Base-by-base conservation (phyloP, 2,113 vertebrate species). In the Ammodytes dubius region DNA sequence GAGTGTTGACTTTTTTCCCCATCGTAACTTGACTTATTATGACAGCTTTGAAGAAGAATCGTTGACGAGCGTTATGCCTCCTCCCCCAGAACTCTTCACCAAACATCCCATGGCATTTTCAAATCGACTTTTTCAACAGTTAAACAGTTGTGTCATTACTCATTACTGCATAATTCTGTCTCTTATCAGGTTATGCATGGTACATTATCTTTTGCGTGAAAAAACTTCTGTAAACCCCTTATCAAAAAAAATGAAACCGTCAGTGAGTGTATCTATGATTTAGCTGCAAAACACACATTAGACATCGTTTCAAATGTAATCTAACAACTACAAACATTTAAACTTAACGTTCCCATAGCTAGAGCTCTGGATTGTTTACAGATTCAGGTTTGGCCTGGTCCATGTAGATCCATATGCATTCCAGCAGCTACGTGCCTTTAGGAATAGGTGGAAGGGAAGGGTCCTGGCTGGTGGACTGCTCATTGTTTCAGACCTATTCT, bases 371-470 rank as follows among this genome's bases (percentile, higher is more conserved):
- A 19, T 63, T 61, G 47, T 80, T 57, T 50, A 57, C 77, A 58
- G 49, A 72, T 54, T 57, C 27, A 42, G 27, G 12, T 57, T 3
- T 52, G 57, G 17, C 13, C 59, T 70, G n/a, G 56, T 77, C n/a
- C 49, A 35, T 70, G 69, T 43, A 45, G 47, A 56, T 79, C 64
- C 54, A 45, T 71, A 78, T 77, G 56, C 73, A 76, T 86, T 90
- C 89, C 87, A 74, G 65, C 87, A 74, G 65, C 68, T 54, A 54
- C 73, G 64, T 74, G 74, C 66, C 79, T 87, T 69, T 67, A 85
- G 84, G 77, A 91, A 89, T 88, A 83, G 88, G 85, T 91, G 90
- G 92, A 91, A 91, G 89, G 89, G 90, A 90, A 90, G 93, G 90
- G 89, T 83, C 80, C 78, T 82, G 87, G 72, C 81, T 74, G 79